A percentile compares a stretch with the other conserved stretches of the same genome.
Evolutionary conservation across 35 echinoderm and acorn worm species (phyloP).

Genomic region (Nesometra sesokonis): DNA sequence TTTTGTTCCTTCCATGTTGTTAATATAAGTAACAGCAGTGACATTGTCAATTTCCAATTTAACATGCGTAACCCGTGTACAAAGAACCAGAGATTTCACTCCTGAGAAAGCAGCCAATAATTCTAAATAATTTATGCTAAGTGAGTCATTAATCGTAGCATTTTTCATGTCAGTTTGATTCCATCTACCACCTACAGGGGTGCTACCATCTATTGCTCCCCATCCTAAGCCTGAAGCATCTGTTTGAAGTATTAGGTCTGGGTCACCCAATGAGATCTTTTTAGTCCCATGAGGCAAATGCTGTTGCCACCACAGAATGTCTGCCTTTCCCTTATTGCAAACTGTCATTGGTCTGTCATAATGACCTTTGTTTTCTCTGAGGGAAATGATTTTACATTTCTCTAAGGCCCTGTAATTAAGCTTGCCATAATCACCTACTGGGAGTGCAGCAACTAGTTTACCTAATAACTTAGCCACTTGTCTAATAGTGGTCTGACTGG

Average conservation of each 20-base stretch:
- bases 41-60: background rate
- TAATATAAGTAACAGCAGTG: background rate
- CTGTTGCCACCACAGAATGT: constrained; percentile 5
- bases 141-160: background rate
- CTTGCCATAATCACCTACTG: constrained; percentile 17
- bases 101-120: background rate
- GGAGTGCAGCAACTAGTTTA: constrained; percentile 20
- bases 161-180: background rate
- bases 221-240: constrained; percentile 26
- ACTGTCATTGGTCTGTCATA: constrained; percentile 51
- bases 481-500: background rate
- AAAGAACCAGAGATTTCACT: background rate
- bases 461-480: background rate
- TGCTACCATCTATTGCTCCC: background rate
- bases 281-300: background rate
- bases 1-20: background rate
- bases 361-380: constrained; percentile 15
- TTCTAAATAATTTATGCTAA: background rate
- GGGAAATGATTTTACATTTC: background rate
- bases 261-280: background rate
- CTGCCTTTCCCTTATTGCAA: background rate
- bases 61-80: background rate
- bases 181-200: background rate
- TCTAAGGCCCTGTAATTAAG: constrained; percentile 18
- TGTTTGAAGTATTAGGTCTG: background rate